Conservation (phyloP, 1,140 invertebrate species). For the Tetragonula clypearis region DNA sequence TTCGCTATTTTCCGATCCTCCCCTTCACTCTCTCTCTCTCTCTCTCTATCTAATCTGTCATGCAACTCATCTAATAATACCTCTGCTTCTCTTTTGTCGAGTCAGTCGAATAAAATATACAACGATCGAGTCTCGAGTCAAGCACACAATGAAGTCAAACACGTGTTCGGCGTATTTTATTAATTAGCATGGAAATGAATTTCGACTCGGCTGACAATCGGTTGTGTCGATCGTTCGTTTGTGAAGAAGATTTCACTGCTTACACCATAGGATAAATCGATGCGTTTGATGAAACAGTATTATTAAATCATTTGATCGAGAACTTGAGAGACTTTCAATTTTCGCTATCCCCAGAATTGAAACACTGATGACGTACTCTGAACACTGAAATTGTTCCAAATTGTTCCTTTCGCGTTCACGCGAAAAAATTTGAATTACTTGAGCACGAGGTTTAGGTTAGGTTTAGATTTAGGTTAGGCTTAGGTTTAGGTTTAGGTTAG, state of each 20-base stretch:
- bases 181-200: background rate
- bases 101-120: conserved; percentile 34
- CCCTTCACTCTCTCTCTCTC: background rate
- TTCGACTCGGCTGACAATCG: background rate
- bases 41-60: conserved; percentile 6
- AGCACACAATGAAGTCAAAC: background rate
- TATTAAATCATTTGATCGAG: too few species aligned
- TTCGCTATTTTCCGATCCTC: conserved; percentile 54
- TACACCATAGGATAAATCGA: background rate
- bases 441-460: too few species aligned
- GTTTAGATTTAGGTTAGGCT: too few species aligned
- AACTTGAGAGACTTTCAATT: too few species aligned
- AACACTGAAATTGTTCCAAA: too few species aligned
- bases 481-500: too few species aligned
- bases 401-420: too few species aligned
- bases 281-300: too few species aligned
- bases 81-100: background rate
- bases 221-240: too few species aligned
- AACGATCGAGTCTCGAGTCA: background rate
- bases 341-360: too few species aligned
- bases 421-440: too few species aligned
- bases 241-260: background rate
- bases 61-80: conserved; percentile 37
- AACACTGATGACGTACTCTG: too few species aligned
- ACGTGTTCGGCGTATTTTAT: background rate